phyloP scores from a whole-genome alignment of 2,797 vertebrate species.

The Spizella passerina region DNA sequence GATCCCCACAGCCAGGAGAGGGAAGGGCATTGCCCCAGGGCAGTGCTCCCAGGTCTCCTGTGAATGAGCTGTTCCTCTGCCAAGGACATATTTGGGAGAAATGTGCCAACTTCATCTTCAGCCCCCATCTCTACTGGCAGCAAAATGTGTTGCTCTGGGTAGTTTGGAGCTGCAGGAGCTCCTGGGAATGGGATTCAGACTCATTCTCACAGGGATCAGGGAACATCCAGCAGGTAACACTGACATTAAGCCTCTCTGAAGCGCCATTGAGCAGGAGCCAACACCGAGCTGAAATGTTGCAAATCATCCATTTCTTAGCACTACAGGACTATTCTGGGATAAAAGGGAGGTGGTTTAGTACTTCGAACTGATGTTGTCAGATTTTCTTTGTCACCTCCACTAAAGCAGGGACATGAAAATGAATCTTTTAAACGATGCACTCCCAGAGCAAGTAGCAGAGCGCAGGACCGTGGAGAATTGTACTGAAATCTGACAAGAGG shows the following conservation, averaged over 20 bases:
- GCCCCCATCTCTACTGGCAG: not conserved
- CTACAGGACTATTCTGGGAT: slow-evolving; percentile 10
- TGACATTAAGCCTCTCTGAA: slow-evolving; percentile 46
- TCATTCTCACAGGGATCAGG: slow-evolving; percentile 60
- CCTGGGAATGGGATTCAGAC: slow-evolving; percentile 13
- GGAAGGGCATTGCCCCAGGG: not conserved
- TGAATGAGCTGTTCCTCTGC: not conserved
- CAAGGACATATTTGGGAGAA: not conserved
- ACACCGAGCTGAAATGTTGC: not conserved
- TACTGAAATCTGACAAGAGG: slow-evolving; percentile 28
- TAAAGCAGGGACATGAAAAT: slow-evolving; percentile 19
- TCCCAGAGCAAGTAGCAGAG: not conserved
- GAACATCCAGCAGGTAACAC: slow-evolving; percentile 53
- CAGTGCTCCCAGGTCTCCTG: not conserved
- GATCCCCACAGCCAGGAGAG: not conserved
- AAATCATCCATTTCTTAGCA: slow-evolving; percentile 20
- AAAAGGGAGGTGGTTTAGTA: slow-evolving; percentile 43
- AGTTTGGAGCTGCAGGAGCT: slow-evolving; percentile 9
- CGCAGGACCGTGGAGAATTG: not conserved
- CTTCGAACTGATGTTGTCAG: not conserved
- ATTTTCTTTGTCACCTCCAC: slow-evolving; percentile 35
- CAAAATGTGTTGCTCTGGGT: not conserved
- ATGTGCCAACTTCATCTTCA: slow-evolving; percentile 9
- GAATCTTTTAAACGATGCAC: not conserved
- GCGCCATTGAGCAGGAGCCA: slow-evolving; percentile 11